Evolutionary conservation across 1,140 invertebrate genomes (phyloP), one percentile per base, ranked within the genome.

Genomic region (Epicauta chinensis): DNA sequence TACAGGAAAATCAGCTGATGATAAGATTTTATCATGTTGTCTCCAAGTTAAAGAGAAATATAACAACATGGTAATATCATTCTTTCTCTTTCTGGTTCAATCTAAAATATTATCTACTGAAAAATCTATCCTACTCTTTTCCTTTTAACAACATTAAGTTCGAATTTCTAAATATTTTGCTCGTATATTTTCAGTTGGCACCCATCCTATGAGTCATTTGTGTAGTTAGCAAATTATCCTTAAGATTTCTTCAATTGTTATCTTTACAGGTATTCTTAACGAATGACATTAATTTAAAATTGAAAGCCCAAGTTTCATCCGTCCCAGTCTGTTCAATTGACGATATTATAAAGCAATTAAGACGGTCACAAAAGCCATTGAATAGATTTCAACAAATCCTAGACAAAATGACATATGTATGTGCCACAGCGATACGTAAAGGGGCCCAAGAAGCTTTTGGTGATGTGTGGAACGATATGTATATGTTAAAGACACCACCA

Each of bases 1-100:
- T 40, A 13, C 57, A 7, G 62, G 62, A n/a, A 57, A 37, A 39
- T 34, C 15, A 31, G 60, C 54, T 23, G 62, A 64, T 42, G 57
- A 64, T 49, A 64, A 64, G 58, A 64, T 64, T 14, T 44, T 62
- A 17, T 35, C 56, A 35, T 53, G 55, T 38, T 61, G 58, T 41
- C 23, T 62, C 3, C 62, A 64, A 53, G 60, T 55, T 3, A 16
- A 32, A 37, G 50, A 58, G 42, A 64, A 62, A 58, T 61, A 51
- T 42, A 38, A 52, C 40, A 51, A 48, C 49, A 54, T 61, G 55
- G 62, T 62, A 53, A 59, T 48, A 53, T 12, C 11, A 32, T 9
- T 16, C 4, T 7, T 37, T 1, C 2, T 38, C 34, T 37, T 38
- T n/a, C 2, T 9, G 35, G 13, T 46, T 10, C 46, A 12, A 39